Evolutionary conservation across 2,888 invertebrate species (phyloP), one percentile per base, ranked within the genome.

Genomic region (Ophion costatus): DNA sequence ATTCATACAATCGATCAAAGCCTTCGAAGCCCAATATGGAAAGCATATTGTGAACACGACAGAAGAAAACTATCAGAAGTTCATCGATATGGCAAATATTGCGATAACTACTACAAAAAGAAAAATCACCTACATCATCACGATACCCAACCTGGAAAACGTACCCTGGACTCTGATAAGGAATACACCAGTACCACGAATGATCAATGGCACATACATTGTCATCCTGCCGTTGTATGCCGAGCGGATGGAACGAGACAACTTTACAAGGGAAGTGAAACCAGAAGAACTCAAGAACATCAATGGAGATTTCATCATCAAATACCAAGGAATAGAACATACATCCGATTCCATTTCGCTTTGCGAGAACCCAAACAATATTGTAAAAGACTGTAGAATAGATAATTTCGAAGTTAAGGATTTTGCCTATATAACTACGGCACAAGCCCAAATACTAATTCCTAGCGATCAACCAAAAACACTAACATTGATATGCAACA

Each of bases 291-390:
- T 77, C 38, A 33, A 22, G 42, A 22, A 59, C 0, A 42, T 57
- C 57, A 17, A 67, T 33, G 76, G 76, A 11, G 57, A 77, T 10
- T 77, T 67, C 17, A 20, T 77, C 22, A 59, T 29, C 0, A 66
- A 67, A 42, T 77, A 77, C 7, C 76, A 38, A 57, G 76, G 76
- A 10, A 61, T 77, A n/a, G 76, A 67, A 67, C 76, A 77, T 17
- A 14, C 57, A 9, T 17, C 42, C 17, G 29, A 67, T 14, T 77
- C 76, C 17, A 38, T 77, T 38, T 17, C 67, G 9, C 76, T 77
- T 17, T 77, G 76, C 57, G 67, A 77, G 57, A 42, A 33, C 3
- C 6, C 57, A 10, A 38, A 10, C 17, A 57, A 22, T 20, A 22
- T 9, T 1, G 22, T 17, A n/a, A 67, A 57, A 10, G 10, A 77